A percentile compares a stretch with the other conserved stretches of the same genome.
Conservation (phyloP, 1,140 invertebrate genomes). For the Diabrotica virgifera region DNA sequence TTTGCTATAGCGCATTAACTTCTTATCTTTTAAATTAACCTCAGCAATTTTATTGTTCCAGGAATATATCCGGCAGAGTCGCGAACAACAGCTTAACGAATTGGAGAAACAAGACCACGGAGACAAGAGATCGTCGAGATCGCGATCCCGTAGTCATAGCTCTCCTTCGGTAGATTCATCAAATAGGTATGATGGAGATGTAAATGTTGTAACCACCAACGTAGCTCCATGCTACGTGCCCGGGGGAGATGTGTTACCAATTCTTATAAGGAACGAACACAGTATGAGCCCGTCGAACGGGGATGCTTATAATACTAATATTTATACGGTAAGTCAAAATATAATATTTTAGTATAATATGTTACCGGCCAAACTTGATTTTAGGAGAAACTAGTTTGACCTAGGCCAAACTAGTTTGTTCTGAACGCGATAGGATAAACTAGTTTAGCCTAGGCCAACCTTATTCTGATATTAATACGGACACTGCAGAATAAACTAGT, state of each 20-base stretch:
- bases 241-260: constrained; percentile 51
- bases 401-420: too few relatives aligned
- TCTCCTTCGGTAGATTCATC: constrained; percentile 41
- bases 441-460: too few relatives aligned
- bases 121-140: constrained; percentile 24
- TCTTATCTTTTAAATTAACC: too few relatives aligned
- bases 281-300: constrained; percentile 39
- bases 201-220: constrained; percentile 30
- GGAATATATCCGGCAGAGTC: constrained; percentile 77
- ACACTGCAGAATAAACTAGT: too few relatives aligned
- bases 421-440: too few relatives aligned
- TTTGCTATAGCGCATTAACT: too few relatives aligned
- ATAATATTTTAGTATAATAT: too few relatives aligned
- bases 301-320: constrained; percentile 40
- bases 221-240: constrained; percentile 51
- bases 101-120: constrained; percentile 52
- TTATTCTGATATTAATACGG: too few relatives aligned
- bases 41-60: constrained; percentile 43
- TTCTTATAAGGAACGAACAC: constrained; percentile 44
- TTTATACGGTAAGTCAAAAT: constrained; percentile 31
- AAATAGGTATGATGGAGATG: constrained; percentile 40
- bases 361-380: too few relatives aligned
- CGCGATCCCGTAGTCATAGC: constrained; percentile 35
- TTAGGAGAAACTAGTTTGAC: too few relatives aligned
- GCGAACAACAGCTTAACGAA: constrained; percentile 70